Evolutionary conservation across 2,113 vertebrate genomes (phyloP).

Genomic region (Pyxicephalus adspersus): DNA sequence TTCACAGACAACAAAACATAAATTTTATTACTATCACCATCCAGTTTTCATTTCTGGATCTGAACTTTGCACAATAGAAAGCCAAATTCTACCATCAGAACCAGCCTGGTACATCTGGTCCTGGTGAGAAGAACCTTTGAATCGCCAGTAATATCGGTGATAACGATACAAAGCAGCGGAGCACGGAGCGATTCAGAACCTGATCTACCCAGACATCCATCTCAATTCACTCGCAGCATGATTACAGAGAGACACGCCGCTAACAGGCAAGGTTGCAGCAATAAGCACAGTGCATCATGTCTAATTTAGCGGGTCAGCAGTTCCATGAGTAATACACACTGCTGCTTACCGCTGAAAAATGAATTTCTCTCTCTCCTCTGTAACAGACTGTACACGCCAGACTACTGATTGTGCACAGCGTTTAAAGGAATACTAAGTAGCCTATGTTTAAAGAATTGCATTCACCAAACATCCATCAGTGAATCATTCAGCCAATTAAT

Average conservation of each 20-base stretch:
- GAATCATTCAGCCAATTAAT: too few species aligned
- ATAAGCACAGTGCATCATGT: constrained; percentile 20
- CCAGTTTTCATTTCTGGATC: too few species aligned
- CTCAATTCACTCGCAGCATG: background rate
- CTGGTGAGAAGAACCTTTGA: too few species aligned
- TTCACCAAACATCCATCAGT: too few species aligned
- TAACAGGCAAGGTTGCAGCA: constrained; percentile 8
- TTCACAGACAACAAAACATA: too few species aligned
- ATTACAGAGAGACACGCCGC: background rate
- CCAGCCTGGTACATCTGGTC: too few species aligned
- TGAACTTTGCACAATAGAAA: too few species aligned
- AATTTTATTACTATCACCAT: too few species aligned
- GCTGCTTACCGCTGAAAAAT: constrained; percentile 5
- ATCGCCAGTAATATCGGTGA: background rate
- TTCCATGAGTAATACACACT: background rate
- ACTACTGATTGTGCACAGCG: background rate
- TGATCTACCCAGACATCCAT: constrained; percentile 13
- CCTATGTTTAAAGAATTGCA: too few species aligned
- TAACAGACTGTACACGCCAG: background rate
- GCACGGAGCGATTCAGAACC: background rate
- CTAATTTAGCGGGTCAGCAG: constrained; percentile 36
- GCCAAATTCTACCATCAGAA: too few species aligned
- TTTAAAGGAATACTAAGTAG: too few species aligned
- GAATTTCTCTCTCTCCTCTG: constrained; percentile 11
- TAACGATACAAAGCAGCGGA: background rate